These are phyloP conservation scores for Tethya wilhelma DNA, from an alignment of 37 sponge, comb jelly and placozoan species.

Conservation along the genomic window DNA sequence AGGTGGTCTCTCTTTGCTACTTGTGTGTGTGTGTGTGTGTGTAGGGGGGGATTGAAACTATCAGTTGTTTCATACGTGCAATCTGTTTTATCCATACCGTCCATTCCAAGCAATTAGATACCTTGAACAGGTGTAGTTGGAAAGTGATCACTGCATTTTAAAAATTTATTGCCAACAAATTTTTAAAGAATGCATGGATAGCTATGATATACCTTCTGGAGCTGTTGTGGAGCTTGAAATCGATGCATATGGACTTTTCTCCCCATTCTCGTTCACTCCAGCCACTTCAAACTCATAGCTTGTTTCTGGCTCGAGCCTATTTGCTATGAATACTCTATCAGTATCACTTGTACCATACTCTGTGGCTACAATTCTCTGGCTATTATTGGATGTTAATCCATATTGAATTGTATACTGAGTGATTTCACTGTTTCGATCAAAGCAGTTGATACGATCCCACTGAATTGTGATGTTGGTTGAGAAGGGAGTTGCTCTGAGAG, in stretches of 20 bases:
- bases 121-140: neutral
- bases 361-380: neutral
- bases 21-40: too few relatives aligned
- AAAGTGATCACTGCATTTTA: neutral
- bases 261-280: neutral
- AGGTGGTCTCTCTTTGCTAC: too few relatives aligned
- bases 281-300: neutral
- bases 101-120: neutral
- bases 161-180: neutral
- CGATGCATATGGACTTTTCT: neutral
- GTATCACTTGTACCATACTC: neutral
- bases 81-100: neutral
- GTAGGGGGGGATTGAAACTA: too few relatives aligned
- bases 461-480: neutral
- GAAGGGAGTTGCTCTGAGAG: too few relatives aligned
- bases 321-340: neutral
- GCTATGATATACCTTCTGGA: neutral
- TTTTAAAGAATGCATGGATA: neutral
- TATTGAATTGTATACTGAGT: neutral
- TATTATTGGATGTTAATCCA: neutral
- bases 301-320: neutral
- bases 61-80: neutral
- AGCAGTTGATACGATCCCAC: neutral
- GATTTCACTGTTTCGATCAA: neutral
- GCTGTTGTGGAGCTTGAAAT: neutral